Evolutionary conservation across 2,797 vertebrate species (phyloP).

Genomic region (Catharus ustulatus): DNA sequence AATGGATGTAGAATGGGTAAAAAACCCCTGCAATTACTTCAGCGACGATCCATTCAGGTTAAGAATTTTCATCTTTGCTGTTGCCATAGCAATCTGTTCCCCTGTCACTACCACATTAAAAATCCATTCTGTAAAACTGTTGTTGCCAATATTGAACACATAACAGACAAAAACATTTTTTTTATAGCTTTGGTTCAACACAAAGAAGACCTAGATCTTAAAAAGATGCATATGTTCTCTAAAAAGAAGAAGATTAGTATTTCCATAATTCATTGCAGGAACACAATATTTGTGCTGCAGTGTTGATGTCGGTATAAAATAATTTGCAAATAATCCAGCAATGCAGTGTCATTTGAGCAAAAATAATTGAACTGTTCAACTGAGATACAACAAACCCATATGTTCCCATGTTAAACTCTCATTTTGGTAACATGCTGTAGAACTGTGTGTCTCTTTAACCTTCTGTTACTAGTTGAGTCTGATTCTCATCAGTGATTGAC

Average conservation of each 20-base stretch:
- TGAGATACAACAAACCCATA: background rate
- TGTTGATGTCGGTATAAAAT: background rate
- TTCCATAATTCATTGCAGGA: background rate
- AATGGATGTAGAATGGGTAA: conserved; percentile 79
- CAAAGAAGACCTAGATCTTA: conserved; percentile 1
- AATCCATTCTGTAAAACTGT: conserved; percentile 72
- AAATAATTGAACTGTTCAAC: conserved; percentile 30
- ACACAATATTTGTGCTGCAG: conserved; percentile 1
- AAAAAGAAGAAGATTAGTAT: background rate
- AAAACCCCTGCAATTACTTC: conserved; percentile 83
- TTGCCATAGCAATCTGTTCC: conserved; percentile 87
- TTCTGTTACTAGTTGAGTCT: background rate
- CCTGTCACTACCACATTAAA: conserved; percentile 78
- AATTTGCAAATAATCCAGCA: conserved; percentile 30
- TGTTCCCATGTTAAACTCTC: conserved; percentile 6
- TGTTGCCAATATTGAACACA: conserved; percentile 68
- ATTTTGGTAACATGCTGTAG: background rate
- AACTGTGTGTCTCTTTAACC: background rate
- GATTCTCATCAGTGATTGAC: background rate
- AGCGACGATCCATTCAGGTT: conserved; percentile 85
- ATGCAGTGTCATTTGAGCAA: conserved; percentile 8
- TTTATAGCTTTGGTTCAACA: conserved; percentile 47
- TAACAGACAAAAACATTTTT: conserved; percentile 64
- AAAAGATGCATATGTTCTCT: conserved; percentile 14
- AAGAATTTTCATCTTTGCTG: conserved; percentile 86